Evolutionary conservation across 2,113 vertebrate species (phyloP), one percentile per base, ranked within the genome.

Genomic region (Pelmatolapia mariae): DNA sequence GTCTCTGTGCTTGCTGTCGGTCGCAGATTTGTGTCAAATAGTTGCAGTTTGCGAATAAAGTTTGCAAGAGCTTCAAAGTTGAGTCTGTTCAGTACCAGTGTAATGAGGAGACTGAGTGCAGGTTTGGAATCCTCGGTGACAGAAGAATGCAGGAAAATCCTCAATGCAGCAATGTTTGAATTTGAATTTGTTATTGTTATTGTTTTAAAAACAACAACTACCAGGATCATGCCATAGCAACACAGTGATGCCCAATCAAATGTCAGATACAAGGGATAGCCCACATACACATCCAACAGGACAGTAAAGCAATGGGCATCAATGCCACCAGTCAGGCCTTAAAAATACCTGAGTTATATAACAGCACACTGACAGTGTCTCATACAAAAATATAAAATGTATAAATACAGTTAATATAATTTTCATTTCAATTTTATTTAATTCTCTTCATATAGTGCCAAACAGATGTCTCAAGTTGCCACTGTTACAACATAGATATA

Each of bases 401-500:
- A 61, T 31, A 63, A 63, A 4, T 19, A 63, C 10, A 63, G 10
- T 33, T 10, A n/a, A 36, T 19, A 33, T 63, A 1, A 63, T 63
- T 18, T 59, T 29, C 1, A 29, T 59, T 29, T 22, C 0, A 0
- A 53, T 0, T 53, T 0, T 54, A 22, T 3, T 56, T 56, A 56
- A 56, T 26, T 56, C 11, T 56, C 11, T 56, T 56, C 22, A 13
- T 56, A 56, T 56, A 56, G 53, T 24, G 53, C 22, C 22, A 24
- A 56, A 56, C 53, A 24, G 53, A 56, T 56, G 11, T 56, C 22
- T 56, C 53, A 24, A 56, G 53, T 5, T 6, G 0, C 0, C 22
- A 56, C 2, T 0, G 54, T 57, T 57, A 26, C 12, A 57, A 57
- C 24, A 56, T 26, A 57, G 2, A 57, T 33, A 33, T 33, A 33